Conservation (phyloP, 2,113 vertebrate genomes). For the Alexandromys fortis region DNA sequence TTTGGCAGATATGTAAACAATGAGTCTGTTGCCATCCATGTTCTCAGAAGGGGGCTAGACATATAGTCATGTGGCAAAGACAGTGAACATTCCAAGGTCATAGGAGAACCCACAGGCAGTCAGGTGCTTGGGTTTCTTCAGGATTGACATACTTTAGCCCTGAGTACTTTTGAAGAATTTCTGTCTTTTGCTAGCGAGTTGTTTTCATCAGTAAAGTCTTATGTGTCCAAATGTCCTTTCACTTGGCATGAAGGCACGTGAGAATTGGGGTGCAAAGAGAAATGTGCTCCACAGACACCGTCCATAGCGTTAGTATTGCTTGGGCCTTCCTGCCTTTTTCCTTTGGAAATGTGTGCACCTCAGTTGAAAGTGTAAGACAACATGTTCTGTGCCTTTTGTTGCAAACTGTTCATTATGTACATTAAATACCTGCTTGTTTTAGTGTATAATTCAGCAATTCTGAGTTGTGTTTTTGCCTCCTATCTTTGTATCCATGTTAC, state of each 20-base stretch:
- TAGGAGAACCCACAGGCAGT: not conserved
- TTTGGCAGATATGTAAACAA: not conserved
- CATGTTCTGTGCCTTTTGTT: not conserved
- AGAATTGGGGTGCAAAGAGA: not conserved
- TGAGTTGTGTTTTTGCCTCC: no score
- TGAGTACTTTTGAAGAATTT: not conserved
- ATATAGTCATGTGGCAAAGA: not conserved
- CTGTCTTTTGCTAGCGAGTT: not conserved
- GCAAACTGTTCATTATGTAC: not conserved
- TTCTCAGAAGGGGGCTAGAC: not conserved
- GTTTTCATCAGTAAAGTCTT: not conserved
- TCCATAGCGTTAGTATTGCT: not conserved
- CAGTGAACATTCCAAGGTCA: no score
- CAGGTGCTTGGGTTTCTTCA: not conserved
- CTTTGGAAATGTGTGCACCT: not conserved
- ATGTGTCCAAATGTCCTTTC: not conserved
- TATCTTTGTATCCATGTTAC: accelerated
- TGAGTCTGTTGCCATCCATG: not conserved
- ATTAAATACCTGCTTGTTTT: not conserved
- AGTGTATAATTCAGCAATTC: not conserved
- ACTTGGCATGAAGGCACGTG: no score
- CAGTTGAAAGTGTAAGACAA: not conserved
- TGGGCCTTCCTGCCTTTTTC: not conserved
- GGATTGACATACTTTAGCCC: not conserved
- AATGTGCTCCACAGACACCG: not conserved